Conservation (phyloP, 2,113 vertebrate genomes). For the Crotalus viridis region DNA sequence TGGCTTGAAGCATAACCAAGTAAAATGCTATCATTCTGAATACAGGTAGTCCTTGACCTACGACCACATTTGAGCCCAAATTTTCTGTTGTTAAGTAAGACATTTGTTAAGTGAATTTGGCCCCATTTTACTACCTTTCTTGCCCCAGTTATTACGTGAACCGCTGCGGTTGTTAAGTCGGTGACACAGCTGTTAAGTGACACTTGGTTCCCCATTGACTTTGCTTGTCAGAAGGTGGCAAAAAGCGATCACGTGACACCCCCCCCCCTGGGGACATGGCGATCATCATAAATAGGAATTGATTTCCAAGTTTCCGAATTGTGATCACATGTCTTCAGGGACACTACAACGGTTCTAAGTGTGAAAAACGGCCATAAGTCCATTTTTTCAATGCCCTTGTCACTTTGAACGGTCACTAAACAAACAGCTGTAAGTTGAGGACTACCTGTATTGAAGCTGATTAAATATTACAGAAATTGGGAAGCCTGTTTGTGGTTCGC, state of each 20-base stretch:
- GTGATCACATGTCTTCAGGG: not conserved
- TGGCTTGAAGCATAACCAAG: constrained; percentile 42
- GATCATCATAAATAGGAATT: not conserved
- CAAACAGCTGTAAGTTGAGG: not conserved
- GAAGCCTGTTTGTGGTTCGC: constrained; percentile 25
- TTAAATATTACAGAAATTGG: constrained; percentile 42
- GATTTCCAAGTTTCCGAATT: not conserved
- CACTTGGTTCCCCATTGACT: not conserved
- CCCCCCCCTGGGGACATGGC: too few relatives aligned
- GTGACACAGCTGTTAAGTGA: too few relatives aligned
- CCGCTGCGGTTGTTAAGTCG: too few relatives aligned
- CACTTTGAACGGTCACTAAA: not conserved
- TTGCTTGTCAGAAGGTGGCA: not conserved
- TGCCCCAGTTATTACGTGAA: too few relatives aligned
- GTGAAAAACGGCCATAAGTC: too few relatives aligned
- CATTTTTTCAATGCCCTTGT: not conserved
- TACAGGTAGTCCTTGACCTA: not conserved
- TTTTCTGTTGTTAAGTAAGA: not conserved
- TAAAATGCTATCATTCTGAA: constrained; percentile 52
- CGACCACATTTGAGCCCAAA: not conserved
- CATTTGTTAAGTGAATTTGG: not conserved
- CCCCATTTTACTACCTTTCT: too few relatives aligned
- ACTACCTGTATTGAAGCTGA: constrained; percentile 3
- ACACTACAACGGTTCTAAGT: not conserved
- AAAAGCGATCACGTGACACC: not conserved